Evolutionary conservation across 2,113 vertebrate species (phyloP).

Genomic region (Pseudois nayaur): DNA sequence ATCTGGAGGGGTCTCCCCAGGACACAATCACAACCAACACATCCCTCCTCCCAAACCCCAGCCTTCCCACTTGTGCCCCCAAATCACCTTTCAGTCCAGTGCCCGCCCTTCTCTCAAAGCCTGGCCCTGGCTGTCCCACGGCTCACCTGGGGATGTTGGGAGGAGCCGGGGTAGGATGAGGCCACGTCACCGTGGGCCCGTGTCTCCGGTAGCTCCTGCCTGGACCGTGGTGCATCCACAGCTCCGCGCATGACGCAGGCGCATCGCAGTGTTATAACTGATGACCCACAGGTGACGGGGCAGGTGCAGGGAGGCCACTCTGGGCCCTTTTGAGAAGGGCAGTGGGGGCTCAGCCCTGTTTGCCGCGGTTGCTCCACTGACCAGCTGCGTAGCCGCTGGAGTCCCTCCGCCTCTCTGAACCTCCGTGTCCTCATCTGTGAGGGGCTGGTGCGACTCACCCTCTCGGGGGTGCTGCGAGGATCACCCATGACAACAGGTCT

Average conservation of each 20-base stretch:
- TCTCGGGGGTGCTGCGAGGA: rapidly evolving
- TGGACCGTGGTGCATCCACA: rapidly evolving
- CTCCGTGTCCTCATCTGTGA: neutral
- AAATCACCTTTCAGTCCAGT: neutral
- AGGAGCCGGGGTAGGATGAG: neutral
- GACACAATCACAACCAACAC: neutral
- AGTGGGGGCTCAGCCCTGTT: neutral
- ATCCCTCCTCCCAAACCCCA: neutral
- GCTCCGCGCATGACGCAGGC: neutral
- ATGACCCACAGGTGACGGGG: rapidly evolving
- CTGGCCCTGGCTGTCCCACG: too few relatives aligned
- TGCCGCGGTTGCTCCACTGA: neutral
- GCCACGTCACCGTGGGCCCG: too few relatives aligned
- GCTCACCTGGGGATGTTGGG: neutral
- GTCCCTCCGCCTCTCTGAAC: neutral
- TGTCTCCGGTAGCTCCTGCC: neutral
- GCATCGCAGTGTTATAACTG: rapidly evolving
- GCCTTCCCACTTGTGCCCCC: neutral
- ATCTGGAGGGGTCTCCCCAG: neutral
- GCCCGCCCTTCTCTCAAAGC: neutral
- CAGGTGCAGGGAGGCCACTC: neutral
- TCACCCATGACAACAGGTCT: too few relatives aligned
- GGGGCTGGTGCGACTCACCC: neutral
- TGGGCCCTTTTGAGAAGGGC: neutral
- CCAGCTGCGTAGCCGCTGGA: neutral